Evolutionary conservation across 2,797 vertebrate species (phyloP), one percentile per base, ranked within the genome.

Genomic region (Agapornis canus): DNA sequence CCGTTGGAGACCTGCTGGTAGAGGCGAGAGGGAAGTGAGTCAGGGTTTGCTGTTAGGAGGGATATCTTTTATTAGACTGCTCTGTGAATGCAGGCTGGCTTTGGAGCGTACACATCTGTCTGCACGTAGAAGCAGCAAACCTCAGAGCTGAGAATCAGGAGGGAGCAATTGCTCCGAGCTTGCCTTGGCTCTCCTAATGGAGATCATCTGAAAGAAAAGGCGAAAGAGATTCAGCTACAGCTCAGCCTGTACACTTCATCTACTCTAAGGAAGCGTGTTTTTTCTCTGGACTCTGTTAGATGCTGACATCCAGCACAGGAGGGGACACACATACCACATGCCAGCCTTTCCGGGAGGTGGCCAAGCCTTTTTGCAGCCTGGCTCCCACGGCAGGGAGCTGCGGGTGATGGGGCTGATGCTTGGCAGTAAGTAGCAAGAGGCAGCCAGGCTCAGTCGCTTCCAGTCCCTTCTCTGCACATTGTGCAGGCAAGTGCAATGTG

Each of bases 41-140:
- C 95, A 95, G 92, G 95, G 21, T 66, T 91, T 91, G 85, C 95
- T 80, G 94, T 82, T 91, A 70, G 84, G 87, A 91, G 93, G 91
- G 90, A 85, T 87, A 32, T 91, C 87, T 96, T 92, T 95, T 95
- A 76, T 94, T 95, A 91, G 90, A 40, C 65, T 61, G 49, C 47
- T 65, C 0, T 0, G 59, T 32, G 78, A 76, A 57, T 1, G 5
- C 78, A 40, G 70, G 4, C 77, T 64, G 86, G 45, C 63, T 87
- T 52, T 79, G 78, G 89, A 72, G 40, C 1, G 1, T 29, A 8
- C 19, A 6, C 68, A 31, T 8, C 57, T 75, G 57, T 64, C 90
- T 59, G 22, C 40, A 20, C 0, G 1, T 23, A 82, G 77, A 72
- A 86, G 49, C 66, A 86, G 48, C 54, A 82, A 69, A 54, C 39